Conservation (phyloP, 2,113 vertebrate genomes). For the Melanocharis versteri region DNA sequence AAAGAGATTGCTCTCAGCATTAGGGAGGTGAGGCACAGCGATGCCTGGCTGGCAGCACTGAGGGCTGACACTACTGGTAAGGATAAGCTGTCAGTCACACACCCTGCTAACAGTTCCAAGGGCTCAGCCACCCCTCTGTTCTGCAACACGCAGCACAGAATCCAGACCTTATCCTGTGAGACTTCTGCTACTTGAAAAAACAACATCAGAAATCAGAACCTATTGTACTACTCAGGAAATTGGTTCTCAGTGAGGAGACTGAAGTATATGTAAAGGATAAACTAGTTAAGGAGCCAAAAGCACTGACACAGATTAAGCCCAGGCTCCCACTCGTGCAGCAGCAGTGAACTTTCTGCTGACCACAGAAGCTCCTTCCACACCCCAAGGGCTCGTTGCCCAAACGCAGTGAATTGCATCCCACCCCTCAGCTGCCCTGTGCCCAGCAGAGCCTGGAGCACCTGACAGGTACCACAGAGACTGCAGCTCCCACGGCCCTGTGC, state of each 20-base stretch:
- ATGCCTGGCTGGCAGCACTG: fast-evolving
- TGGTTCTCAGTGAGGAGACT: neutral
- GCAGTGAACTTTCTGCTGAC: neutral
- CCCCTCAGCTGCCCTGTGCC: neutral
- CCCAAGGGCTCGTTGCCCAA: neutral
- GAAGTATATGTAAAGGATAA: neutral
- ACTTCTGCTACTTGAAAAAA: neutral
- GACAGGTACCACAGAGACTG: neutral
- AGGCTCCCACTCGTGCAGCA: neutral
- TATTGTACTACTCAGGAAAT: neutral
- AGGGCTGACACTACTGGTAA: neutral
- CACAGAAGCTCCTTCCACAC: neutral
- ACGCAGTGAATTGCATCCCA: fast-evolving
- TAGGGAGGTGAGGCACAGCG: neutral
- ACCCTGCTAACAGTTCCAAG: neutral
- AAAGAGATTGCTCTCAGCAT: neutral
- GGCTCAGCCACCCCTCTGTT: neutral
- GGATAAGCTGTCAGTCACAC: neutral
- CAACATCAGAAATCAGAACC: neutral
- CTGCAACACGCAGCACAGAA: neutral
- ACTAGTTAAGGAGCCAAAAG: neutral
- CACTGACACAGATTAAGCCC: neutral
- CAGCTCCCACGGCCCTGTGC: neutral
- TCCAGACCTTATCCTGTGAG: neutral
- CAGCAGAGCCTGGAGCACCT: fast-evolving